Percentiles rank a stretch among this genome's conserved stretches.
Evolutionary conservation across 2,113 vertebrate genomes (phyloP).

Genomic region (Gadus macrocephalus): DNA sequence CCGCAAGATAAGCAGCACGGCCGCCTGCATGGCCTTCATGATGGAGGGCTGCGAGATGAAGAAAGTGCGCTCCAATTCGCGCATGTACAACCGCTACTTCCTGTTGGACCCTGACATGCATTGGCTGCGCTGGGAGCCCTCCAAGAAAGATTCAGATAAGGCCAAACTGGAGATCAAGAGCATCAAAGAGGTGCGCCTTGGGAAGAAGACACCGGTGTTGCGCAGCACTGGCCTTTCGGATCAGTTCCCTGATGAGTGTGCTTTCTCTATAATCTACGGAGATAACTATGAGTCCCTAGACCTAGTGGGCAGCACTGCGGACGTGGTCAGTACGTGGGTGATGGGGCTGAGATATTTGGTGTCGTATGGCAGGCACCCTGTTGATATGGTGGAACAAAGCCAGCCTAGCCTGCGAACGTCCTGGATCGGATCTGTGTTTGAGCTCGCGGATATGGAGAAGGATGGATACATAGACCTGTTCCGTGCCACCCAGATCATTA

Average conservation of each 20-base stretch:
- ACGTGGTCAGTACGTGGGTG: conserved; percentile 89
- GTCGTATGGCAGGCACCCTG: conserved; percentile 84
- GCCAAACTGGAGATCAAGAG: conserved; percentile 90
- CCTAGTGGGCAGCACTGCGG: conserved; percentile 83
- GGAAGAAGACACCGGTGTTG: conserved; percentile 87
- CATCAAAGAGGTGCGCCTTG: conserved; percentile 86
- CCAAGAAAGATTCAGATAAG: conserved; percentile 90
- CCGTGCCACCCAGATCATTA: conserved; percentile 85
- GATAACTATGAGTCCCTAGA: conserved; percentile 92
- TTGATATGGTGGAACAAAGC: conserved; percentile 70
- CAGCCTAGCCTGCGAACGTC: conserved; percentile 82
- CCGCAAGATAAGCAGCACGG: conserved; percentile 88
- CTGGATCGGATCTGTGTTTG: conserved; percentile 86
- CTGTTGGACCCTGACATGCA: conserved; percentile 85
- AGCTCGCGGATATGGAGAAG: conserved; percentile 79
- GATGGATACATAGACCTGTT: conserved; percentile 78
- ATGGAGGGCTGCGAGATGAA: conserved; percentile 93
- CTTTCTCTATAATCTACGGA: conserved; percentile 92
- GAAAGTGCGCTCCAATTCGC: conserved; percentile 90
- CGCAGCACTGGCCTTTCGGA: conserved; percentile 88
- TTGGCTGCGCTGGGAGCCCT: conserved; percentile 88
- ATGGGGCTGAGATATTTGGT: conserved; percentile 89
- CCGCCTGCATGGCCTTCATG: conserved; percentile 91
- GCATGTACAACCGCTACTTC: conserved; percentile 92
- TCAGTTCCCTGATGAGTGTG: conserved; percentile 88